Conservation (phyloP, 2,888 invertebrate genomes). For the Amphipyra tragopoginis region DNA sequence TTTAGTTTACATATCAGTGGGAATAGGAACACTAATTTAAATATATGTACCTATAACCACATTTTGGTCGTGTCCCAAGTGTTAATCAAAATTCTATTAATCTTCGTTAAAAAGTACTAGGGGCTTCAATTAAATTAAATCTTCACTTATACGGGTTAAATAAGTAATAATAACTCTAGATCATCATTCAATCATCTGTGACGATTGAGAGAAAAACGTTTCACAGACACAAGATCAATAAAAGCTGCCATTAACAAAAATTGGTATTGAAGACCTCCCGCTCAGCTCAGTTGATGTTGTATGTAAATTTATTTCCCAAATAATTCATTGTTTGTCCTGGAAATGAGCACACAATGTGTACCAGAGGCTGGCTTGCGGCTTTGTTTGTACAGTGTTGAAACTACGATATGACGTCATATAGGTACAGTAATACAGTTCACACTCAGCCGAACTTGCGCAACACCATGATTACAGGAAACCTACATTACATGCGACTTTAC, state of each 20-base stretch:
- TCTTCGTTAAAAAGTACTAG: slow-evolving; percentile 77
- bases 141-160: slow-evolving; percentile 70
- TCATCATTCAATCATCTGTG: slow-evolving; percentile 41
- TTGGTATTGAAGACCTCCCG: slow-evolving; percentile 55
- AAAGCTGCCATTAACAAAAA: slow-evolving; percentile 44
- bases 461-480: slow-evolving; percentile 57
- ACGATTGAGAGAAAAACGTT: slow-evolving; percentile 30
- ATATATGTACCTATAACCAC: slow-evolving; percentile 13
- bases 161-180: slow-evolving; percentile 57
- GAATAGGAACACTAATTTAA: slow-evolving; percentile 4
- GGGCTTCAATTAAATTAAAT: slow-evolving; percentile 79
- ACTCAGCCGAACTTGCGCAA: slow-evolving; percentile 69
- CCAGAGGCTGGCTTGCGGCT: slow-evolving; percentile 69
- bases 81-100: slow-evolving; percentile 79
- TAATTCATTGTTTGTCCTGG: slow-evolving; percentile 74
- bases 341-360: slow-evolving; percentile 80
- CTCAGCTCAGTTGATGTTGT: slow-evolving; percentile 55
- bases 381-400: slow-evolving; percentile 84
- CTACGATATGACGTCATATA: slow-evolving; percentile 76
- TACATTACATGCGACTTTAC: slow-evolving; percentile 48
- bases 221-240: slow-evolving; percentile 13
- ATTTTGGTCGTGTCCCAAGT: slow-evolving; percentile 20
- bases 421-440: slow-evolving; percentile 61
- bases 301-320: slow-evolving; percentile 68
- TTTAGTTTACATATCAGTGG: no score